Base-by-base conservation (phyloP, 1,140 invertebrate species). In the Chironomus tepperi region DNA sequence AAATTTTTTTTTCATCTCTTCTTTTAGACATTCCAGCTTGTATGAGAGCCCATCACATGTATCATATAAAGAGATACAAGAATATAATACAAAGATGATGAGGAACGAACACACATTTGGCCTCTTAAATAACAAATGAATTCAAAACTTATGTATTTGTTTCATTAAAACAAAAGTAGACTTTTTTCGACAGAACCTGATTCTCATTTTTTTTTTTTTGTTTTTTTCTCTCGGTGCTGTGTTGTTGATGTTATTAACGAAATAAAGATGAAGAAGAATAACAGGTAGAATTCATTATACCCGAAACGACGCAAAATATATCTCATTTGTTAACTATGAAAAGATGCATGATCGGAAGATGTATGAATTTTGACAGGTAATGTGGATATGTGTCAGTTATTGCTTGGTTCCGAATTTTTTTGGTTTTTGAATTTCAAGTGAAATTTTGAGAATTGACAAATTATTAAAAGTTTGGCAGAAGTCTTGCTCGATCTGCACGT, bases 101-200 rank as follows among this genome's bases (percentile, higher is more conserved):
- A 47, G 43, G 15, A 47, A 57, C 47, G 47, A 57, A 57, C 12
- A 57, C 47, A 57, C 47, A 57, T 57, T 5, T 57, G 47, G 24
- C 24, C 24, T 34, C 24, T 34, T 34, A 34, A 34, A 34, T 2
- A 34, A 34, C 5, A 34, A 2, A 34, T 34, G 24, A 57, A 57
- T 12, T 57, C 15, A 34, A n/a, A n/a, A 34, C 24, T 34, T 34
- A 34, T 57, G 47, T 57, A 15, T 57, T 57, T 57, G 47, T 57
- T 47, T 57, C 47, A n/a, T 57, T 57, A n/a, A 57, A 57, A 57
- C 47, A 57, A 57, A 57, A 57, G 47, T 57, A 57, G 12, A 57
- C n/a, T n/a, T n/a, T 57, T 57, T 57, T 57, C 47, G 47, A 57
- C 47, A 57, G 47, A 57, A 57, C 47, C 47, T 57, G 47, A 57